Conservation (phyloP, 2,797 vertebrate species). For the Ptychobarbus kaznakovi region DNA sequence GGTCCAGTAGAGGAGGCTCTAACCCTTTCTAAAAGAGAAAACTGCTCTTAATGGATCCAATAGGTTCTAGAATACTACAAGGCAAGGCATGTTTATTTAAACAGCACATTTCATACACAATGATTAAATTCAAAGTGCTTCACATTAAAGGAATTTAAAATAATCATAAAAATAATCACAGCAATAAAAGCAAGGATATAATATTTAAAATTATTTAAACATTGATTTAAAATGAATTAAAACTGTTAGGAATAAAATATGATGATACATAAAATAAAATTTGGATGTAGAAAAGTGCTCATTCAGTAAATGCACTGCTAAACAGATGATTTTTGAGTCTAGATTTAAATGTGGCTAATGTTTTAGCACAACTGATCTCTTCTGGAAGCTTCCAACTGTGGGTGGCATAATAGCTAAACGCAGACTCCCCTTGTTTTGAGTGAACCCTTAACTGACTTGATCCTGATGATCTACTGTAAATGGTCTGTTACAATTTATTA, state of each 20-base stretch:
- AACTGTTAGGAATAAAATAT: not conserved
- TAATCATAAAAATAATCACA: too few relatives aligned
- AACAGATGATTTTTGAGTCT: not conserved
- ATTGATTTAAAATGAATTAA: too few relatives aligned
- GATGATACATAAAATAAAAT: not conserved
- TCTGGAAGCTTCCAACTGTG: not conserved
- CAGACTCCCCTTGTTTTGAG: not conserved
- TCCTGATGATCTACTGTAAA: not conserved
- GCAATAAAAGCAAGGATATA: too few relatives aligned
- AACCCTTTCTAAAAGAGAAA: conserved; percentile 61
- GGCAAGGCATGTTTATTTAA: too few relatives aligned
- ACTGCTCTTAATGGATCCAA: not conserved
- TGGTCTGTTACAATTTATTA: too few relatives aligned
- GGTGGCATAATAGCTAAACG: not conserved
- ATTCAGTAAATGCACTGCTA: not conserved
- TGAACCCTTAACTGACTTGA: not conserved
- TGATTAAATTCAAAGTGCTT: too few relatives aligned
- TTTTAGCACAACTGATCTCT: not conserved
- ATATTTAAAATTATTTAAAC: too few relatives aligned
- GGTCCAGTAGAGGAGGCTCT: conserved; percentile 76
- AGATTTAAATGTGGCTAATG: not conserved
- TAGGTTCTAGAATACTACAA: not conserved
- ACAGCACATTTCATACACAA: too few relatives aligned
- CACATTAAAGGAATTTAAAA: too few relatives aligned
- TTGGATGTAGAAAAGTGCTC: not conserved